A percentile compares a stretch with the other conserved stretches of the same genome.
Conservation (phyloP, 1,140 invertebrate genomes). For the Goniozus legneri region DNA sequence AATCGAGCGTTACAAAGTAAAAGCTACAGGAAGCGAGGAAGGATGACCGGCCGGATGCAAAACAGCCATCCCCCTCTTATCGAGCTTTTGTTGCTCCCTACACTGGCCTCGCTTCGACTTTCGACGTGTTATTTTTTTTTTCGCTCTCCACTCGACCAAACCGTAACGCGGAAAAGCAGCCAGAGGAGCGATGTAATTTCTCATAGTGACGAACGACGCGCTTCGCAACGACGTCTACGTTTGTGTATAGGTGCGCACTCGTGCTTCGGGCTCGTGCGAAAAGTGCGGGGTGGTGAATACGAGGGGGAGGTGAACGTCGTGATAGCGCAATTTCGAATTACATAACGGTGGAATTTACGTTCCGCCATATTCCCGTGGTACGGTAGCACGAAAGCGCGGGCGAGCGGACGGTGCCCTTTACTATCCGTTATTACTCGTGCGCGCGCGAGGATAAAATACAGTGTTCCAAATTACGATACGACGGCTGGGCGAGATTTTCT, state of each 20-base stretch:
- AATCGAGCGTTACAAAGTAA: not conserved
- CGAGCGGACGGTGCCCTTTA: too few species aligned
- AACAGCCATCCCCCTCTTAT: slow-evolving; percentile 17
- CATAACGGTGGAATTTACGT: not conserved
- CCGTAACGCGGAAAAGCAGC: slow-evolving; percentile 1
- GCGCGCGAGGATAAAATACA: too few species aligned
- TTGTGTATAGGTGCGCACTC: too few species aligned
- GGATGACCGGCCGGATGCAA: slow-evolving; percentile 27
- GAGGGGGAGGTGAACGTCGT: not conserved
- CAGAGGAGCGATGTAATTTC: slow-evolving; percentile 36
- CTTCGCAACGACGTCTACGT: too few species aligned
- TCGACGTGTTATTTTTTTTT: slow-evolving; percentile 9
- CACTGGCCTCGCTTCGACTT: slow-evolving; percentile 13
- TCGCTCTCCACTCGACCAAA: slow-evolving; percentile 1
- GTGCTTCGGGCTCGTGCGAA: too few species aligned
- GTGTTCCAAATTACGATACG: too few species aligned
- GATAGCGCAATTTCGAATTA: not conserved
- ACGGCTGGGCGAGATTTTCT: too few species aligned
- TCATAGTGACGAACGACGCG: slow-evolving; percentile 34
- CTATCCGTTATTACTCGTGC: too few species aligned
- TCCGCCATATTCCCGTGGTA: too few species aligned
- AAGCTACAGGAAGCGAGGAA: not conserved
- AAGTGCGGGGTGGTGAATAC: too few species aligned
- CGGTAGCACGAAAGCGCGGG: too few species aligned
- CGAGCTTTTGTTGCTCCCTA: too few species aligned